Conservation (phyloP, 2,113 vertebrate species). For the Corythoichthys intestinalis region DNA sequence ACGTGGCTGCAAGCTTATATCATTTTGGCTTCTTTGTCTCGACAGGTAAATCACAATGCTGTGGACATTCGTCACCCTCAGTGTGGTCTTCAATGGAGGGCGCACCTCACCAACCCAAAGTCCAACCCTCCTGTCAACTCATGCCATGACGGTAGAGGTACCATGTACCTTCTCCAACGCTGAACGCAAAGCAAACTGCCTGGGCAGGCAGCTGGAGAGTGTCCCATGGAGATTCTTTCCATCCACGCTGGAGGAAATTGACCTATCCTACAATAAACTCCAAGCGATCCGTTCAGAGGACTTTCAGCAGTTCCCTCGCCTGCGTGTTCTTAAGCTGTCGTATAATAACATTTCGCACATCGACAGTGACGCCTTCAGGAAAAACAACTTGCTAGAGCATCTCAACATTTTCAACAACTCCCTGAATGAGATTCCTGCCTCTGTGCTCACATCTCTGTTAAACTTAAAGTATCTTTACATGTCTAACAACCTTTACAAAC, state of each 20-base stretch:
- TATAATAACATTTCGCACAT: constrained; percentile 78
- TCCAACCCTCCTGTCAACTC: constrained; percentile 2
- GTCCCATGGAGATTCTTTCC: constrained; percentile 71
- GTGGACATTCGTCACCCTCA: constrained; percentile 30
- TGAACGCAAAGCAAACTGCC: constrained; percentile 66
- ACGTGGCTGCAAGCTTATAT: too few relatives aligned
- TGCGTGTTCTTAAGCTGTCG: constrained; percentile 60
- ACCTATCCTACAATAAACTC: constrained; percentile 79
- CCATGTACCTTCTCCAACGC: constrained; percentile 48
- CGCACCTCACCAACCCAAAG: constrained; percentile 21
- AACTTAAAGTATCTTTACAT: constrained; percentile 65
- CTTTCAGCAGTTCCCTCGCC: constrained; percentile 54
- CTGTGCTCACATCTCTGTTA: constrained; percentile 58
- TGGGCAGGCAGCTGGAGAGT: constrained; percentile 53
- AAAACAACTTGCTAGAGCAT: constrained; percentile 66
- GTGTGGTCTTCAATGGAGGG: constrained; percentile 35
- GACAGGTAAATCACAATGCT: constrained; percentile 30
- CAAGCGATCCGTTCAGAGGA: constrained; percentile 41
- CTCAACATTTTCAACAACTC: constrained; percentile 82
- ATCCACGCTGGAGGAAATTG: constrained; percentile 53
- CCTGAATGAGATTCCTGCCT: constrained; percentile 65
- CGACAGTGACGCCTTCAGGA: constrained; percentile 61
- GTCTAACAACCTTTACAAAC: constrained; percentile 79
- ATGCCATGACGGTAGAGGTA: not conserved
- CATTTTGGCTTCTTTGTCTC: not conserved